A percentile compares a stretch with the other conserved stretches of the same genome.
Evolutionary conservation across 2,888 invertebrate species (phyloP).

Genomic region (Chrysina gloriosa): DNA sequence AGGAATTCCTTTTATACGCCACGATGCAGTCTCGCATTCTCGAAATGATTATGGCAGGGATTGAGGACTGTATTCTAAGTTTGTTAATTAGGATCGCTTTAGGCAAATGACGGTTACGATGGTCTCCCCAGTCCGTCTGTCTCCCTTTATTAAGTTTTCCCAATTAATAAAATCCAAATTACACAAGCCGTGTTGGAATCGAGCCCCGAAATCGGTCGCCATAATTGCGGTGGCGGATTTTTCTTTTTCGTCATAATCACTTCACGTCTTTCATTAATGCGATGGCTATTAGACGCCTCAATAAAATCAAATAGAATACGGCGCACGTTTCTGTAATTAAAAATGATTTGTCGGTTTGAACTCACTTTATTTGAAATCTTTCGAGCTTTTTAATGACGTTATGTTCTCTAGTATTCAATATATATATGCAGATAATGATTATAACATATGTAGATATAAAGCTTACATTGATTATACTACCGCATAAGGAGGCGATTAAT

Average conservation of each 20-base stretch:
- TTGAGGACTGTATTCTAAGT: slow-evolving; percentile 32
- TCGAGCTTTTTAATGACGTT: neutral
- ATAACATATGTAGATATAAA: neutral
- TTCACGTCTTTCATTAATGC: slow-evolving; percentile 22
- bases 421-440: neutral
- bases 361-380: neutral
- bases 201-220: slow-evolving; percentile 3
- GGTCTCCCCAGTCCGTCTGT: slow-evolving; percentile 15
- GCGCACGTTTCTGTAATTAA: neutral
- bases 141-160: slow-evolving; percentile 31
- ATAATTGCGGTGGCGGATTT: slow-evolving; percentile 11
- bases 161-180: slow-evolving; percentile 34
- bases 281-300: slow-evolving; percentile 13
- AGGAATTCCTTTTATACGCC: slow-evolving; percentile 27
- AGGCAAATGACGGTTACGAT: slow-evolving; percentile 43
- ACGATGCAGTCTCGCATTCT: too few relatives aligned
- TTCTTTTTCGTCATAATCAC: slow-evolving; percentile 18
- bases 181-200: slow-evolving; percentile 14
- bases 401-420: neutral
- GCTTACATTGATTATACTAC: neutral
- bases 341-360: neutral
- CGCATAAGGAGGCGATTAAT: too few relatives aligned
- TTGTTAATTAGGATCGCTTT: slow-evolving; percentile 47
- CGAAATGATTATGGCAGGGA: slow-evolving; percentile 7
- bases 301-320: neutral